A percentile compares a stretch with the other conserved stretches of the same genome.
Conservation (phyloP, 2,113 vertebrate genomes). For the Corythornis vintsioides region DNA sequence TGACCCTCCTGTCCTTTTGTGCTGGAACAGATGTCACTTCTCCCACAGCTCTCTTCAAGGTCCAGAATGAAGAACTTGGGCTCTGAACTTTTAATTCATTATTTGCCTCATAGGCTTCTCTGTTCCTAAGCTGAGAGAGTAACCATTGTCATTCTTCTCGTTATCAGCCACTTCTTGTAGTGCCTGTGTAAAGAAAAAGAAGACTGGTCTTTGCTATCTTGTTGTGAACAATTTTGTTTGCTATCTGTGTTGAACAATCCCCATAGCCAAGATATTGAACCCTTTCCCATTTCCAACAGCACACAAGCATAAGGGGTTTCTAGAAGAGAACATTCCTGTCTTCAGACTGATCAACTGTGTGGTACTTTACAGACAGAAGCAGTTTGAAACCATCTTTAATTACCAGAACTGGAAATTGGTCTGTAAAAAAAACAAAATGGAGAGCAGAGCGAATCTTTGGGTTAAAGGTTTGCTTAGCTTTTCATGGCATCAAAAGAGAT, state of each 20-base stretch:
- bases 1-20: conserved; percentile 13
- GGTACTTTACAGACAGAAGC: conserved; percentile 3
- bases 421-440: conserved; percentile 2
- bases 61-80: not conserved
- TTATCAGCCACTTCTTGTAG: not conserved
- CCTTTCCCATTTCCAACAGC: not conserved
- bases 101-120: not conserved
- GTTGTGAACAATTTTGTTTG: not conserved
- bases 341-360: not conserved
- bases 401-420: conserved; percentile 21
- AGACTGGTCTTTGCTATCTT: not conserved
- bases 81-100: not conserved
- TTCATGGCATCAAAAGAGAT: conserved; percentile 36
- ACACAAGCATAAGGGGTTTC: not conserved
- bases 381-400: conserved; percentile 48
- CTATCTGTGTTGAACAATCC: not conserved
- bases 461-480: conserved; percentile 5
- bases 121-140: not conserved
- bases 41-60: not conserved
- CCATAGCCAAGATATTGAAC: not conserved
- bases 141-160: not conserved
- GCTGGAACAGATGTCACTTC: conserved; percentile 8
- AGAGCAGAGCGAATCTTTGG: conserved; percentile 28
- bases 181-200: not conserved
- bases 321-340: not conserved